A percentile compares a stretch with the other conserved stretches of the same genome.
phyloP scores from a whole-genome alignment of 30 jellyfish, hydroid and myxozoan species.

The Mastigias papua region DNA sequence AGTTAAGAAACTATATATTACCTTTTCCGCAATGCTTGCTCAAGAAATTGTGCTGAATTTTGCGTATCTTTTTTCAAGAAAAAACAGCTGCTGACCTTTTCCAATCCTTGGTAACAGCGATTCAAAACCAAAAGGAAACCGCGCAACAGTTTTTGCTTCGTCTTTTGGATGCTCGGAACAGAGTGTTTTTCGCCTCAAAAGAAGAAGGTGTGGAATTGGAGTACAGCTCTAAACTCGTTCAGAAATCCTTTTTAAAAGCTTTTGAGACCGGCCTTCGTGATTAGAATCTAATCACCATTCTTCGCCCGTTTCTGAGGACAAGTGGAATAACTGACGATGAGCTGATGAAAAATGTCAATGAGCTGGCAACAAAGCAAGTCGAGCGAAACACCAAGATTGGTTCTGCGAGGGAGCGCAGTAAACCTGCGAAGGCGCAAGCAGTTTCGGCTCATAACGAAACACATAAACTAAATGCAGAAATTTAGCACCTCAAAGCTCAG shows the following conservation, averaged over 20 bases:
- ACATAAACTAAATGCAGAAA: not conserved
- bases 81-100: not conserved
- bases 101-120: not conserved
- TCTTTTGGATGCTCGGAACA: not conserved
- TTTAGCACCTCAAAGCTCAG: not conserved
- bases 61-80: not conserved
- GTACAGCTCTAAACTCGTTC: not conserved
- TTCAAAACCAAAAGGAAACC: slow-evolving; percentile 2
- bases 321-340: slow-evolving; percentile 30
- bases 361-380: not conserved
- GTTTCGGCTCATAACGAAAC: not conserved
- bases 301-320: not conserved
- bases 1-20: not conserved
- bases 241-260: slow-evolving; percentile 9
- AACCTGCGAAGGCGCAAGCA: not conserved
- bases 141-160: slow-evolving; percentile 28
- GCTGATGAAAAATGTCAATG: slow-evolving; percentile 9
- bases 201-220: not conserved
- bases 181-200: slow-evolving; percentile 5
- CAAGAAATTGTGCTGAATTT: not conserved
- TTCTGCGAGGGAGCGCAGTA: not conserved
- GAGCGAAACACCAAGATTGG: not conserved
- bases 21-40: slow-evolving; percentile 7
- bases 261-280: slow-evolving; percentile 11
- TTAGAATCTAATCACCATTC: not conserved